Evolutionary conservation across 2,888 invertebrate species (phyloP), one percentile per base, ranked within the genome.

Genomic region (Xiphydria camelus): DNA sequence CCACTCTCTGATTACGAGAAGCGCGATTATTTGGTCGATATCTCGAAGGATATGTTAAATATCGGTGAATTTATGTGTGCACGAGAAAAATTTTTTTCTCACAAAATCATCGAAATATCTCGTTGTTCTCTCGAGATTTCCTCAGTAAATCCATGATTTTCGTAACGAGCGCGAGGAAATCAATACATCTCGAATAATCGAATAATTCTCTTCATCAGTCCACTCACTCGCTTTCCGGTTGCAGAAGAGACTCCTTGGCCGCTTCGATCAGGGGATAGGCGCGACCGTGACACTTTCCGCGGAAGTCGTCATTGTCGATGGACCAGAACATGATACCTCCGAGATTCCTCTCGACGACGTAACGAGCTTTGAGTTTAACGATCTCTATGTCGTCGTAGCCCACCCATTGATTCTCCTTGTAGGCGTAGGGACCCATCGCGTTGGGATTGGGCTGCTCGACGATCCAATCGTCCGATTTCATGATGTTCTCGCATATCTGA

Each of bases 311-410:
- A 71, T 93, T 94, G 77, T 94, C 94, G 59, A 95, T 89, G 0
- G 94, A 90, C 91, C 91, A 92, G 76, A 91, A 91, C 91, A 91
- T 91, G 37, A 91, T 91, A 66, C 94, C 94, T 60, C 94, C 94
- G 17, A 94, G 80, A 40, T 86, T 84, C 55, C 89, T 87, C 48
- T 91, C 87, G 21, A 86, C 88, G 1, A 91, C 94, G 68, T 92
- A 94, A 61, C 87, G 84, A 0, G 91, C 87, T 80, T 95, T 94
- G 67, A 83, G 85, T 64, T 81, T 83, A 0, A 90, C 91, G 34
- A 92, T 91, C 6, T 85, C 84, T 54, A 89, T 85, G 64, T 94
- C 94, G 65, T 94, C 94, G 68, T 91, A 94, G 0, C 94, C 93
- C 1, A 94, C 94, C 94, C 94, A 95, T 75, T 94, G 94, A 75